Percentiles rank a stretch among this genome's conserved stretches.
phyloP scores from a whole-genome alignment of 2,888 invertebrate genomes.

The Drosophila meridionalis region DNA sequence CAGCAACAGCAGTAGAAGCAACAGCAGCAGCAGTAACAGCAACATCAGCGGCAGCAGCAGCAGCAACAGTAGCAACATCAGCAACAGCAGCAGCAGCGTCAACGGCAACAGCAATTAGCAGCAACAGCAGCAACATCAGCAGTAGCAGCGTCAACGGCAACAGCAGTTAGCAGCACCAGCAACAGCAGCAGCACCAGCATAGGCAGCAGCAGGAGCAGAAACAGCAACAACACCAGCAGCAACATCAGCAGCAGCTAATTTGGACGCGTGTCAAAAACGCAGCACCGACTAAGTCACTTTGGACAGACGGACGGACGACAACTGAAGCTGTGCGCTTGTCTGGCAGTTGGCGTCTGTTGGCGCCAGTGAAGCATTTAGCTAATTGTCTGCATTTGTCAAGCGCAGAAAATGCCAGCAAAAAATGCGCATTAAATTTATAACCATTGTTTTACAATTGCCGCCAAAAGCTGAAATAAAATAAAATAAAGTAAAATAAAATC shows the following conservation, averaged over 20 bases:
- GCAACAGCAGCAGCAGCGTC: too few relatives aligned
- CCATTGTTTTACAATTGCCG: constrained; percentile 76
- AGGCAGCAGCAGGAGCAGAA: too few relatives aligned
- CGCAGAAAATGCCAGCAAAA: constrained; percentile 34
- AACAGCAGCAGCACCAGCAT: too few relatives aligned
- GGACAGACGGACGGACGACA: constrained; percentile 1
- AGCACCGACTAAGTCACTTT: constrained; percentile 43
- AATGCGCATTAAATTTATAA: constrained; percentile 72
- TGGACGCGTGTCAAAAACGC: constrained; percentile 62
- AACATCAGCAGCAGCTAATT: constrained; percentile 29
- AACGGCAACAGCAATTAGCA: too few relatives aligned
- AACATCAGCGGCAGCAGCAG: too few relatives aligned
- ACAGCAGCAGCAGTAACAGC: too few relatives aligned
- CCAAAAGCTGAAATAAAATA: constrained; percentile 22
- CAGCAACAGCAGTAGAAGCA: too few relatives aligned
- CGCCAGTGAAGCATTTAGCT: constrained; percentile 75
- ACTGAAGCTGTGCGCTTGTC: constrained; percentile 26
- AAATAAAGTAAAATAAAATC: constrained; percentile 37
- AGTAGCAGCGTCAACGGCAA: too few relatives aligned
- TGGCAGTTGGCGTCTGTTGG: constrained; percentile 55
- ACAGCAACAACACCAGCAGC: constrained; percentile 1
- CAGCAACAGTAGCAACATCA: too few relatives aligned
- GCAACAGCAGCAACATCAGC: too few relatives aligned
- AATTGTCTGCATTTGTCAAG: constrained; percentile 80
- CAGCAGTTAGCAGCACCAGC: too few relatives aligned